phyloP scores from a whole-genome alignment of 2,888 invertebrate genomes.

The Dusona sp. region DNA sequence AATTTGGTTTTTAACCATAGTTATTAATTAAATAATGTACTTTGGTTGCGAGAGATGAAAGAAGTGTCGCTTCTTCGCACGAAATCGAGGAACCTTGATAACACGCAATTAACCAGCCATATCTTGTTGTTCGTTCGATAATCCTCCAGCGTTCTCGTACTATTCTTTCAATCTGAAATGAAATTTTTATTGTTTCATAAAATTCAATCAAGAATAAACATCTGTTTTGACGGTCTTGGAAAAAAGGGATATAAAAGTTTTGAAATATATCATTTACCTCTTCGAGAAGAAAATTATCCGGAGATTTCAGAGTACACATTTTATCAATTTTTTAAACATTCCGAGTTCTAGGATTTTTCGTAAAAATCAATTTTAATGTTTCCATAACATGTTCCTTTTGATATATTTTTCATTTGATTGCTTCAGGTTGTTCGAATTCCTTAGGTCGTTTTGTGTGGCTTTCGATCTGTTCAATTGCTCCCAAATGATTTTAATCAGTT shows the following conservation, averaged over 20 bases:
- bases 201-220: background rate
- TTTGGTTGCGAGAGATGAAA: slow-evolving; percentile 67
- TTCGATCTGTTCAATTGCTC: background rate
- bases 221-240: no score
- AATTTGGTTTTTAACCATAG: background rate
- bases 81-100: slow-evolving; percentile 59
- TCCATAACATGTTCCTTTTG: background rate
- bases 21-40: slow-evolving; percentile 42
- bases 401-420: background rate
- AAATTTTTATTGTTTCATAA: background rate
- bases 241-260: background rate
- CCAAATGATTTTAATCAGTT: background rate
- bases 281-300: slow-evolving; percentile 57
- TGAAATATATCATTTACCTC: slow-evolving; percentile 49
- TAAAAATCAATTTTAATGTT: background rate
- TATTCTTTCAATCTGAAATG: slow-evolving; percentile 69
- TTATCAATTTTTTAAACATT: slow-evolving; percentile 12
- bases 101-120: slow-evolving; percentile 70
- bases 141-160: slow-evolving; percentile 70
- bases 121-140: slow-evolving; percentile 70
- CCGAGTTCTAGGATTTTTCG: background rate
- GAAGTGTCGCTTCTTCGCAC: slow-evolving; percentile 59
- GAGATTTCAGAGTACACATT: slow-evolving; percentile 45
- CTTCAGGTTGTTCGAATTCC: background rate
- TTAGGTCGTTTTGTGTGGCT: background rate